A percentile compares a stretch with the other conserved stretches of the same genome.
These are phyloP conservation scores for Pteria penguin DNA, from an alignment of 2,888 invertebrate genomes.

Conservation along the genomic window DNA sequence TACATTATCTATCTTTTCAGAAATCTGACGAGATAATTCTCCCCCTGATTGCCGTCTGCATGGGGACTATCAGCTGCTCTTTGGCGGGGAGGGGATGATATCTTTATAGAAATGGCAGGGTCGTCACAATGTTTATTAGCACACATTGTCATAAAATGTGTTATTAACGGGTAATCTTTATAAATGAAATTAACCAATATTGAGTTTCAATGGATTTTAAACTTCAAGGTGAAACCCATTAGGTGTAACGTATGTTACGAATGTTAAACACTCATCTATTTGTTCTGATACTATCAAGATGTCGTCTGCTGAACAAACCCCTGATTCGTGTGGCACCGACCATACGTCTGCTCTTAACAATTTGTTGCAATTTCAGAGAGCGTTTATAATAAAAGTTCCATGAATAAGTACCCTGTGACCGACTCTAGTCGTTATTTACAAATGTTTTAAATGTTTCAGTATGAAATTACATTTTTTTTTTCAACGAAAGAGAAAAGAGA, in stretches of 20 bases:
- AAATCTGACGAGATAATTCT: background rate
- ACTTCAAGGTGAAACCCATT: background rate
- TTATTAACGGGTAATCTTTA: background rate
- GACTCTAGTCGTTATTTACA: background rate
- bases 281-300: background rate
- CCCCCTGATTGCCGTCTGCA: background rate
- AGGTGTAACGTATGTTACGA: background rate
- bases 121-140: background rate
- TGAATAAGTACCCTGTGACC: background rate
- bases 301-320: background rate
- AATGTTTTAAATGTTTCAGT: background rate
- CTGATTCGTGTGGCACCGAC: background rate
- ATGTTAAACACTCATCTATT: background rate
- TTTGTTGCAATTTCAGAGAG: background rate
- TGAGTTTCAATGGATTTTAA: background rate
- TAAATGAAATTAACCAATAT: background rate
- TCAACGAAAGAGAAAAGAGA: too few species aligned
- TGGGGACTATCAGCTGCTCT: background rate
- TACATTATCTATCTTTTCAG: background rate
- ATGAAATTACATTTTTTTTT: too few species aligned
- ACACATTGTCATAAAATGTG: background rate
- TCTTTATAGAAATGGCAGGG: background rate
- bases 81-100: background rate
- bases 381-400: background rate
- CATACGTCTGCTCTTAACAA: background rate